Evolutionary conservation across 2,888 invertebrate genomes (phyloP), one percentile per base, ranked within the genome.

Genomic region (Herminia tarsipennalis): DNA sequence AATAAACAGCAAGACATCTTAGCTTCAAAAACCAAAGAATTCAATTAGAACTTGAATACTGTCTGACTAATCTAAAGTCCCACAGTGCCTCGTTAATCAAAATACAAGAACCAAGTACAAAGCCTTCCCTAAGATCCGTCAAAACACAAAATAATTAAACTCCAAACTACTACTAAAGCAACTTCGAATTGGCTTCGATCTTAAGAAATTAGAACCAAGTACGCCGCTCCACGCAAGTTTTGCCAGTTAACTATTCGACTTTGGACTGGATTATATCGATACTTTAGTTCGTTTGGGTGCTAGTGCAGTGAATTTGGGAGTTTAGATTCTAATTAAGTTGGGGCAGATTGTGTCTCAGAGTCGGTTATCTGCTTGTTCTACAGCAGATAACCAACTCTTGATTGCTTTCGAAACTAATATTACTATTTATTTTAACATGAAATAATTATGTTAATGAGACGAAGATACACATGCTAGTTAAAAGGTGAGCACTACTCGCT

Each of bases 141-240:
- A 30, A 44, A 49, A 47, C 29, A 49, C 29, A 36, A 45, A 49
- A 52, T 49, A 45, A 56, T 59, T 50, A 47, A 29, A 25, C n/a
- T 2, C 17, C 32, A 4, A 54, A 53, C 42, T 22, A 36, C 20
- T 14, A 40, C 34, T 35, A 30, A 41, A 16, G 16, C 25, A 39
- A 38, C 22, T 43, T 40, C 14, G 32, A 30, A 65, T 60, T 47
- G 52, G 61, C 29, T 60, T 21, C 8, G 24, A 54, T 49, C 54
- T 41, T 37, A 28, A 49, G 43, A 38, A 61, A 46, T 44, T 56
- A 45, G 50, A 17, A 49, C 18, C 44, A 28, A 20, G 29, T 44
- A 34, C 44, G 10, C 33, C 21, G 18, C 14, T 50, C 44, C 36
- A 41, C 30, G 42, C 40, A 62, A 66, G 64, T 66, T 66, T 54